Percentiles rank a stretch among this genome's conserved stretches.
Conservation (phyloP, 64 coral and sea anemone genomes). For the Montipora capricornis region DNA sequence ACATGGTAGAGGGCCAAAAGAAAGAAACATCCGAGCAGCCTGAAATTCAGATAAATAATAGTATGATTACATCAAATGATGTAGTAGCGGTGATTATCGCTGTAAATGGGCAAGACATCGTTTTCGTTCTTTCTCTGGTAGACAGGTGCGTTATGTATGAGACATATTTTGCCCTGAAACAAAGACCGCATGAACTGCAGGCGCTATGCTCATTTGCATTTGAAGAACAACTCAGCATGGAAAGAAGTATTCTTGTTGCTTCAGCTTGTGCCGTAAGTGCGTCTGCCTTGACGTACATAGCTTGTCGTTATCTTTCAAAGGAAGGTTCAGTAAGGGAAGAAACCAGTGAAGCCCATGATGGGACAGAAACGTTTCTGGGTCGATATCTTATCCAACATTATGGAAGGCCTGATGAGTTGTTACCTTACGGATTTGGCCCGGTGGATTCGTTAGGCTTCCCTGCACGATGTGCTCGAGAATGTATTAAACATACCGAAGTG, state of each 20-base stretch:
- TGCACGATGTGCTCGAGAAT: slow-evolving; percentile 39
- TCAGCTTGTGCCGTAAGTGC: slow-evolving; percentile 31
- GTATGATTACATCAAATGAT: too few relatives aligned
- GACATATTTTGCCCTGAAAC: too few relatives aligned
- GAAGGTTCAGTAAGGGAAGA: neutral
- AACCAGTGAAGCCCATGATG: slow-evolving; percentile 26
- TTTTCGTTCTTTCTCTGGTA: too few relatives aligned
- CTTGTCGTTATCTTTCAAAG: slow-evolving; percentile 31
- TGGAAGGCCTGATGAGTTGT: slow-evolving; percentile 54
- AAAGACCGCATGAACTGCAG: too few relatives aligned
- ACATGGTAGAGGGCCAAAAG: too few relatives aligned
- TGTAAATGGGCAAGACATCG: too few relatives aligned
- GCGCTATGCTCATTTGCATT: too few relatives aligned
- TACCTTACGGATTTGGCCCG: slow-evolving; percentile 58
- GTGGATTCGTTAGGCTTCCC: slow-evolving; percentile 47
- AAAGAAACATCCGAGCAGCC: too few relatives aligned
- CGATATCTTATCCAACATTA: slow-evolving; percentile 57
- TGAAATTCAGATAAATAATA: too few relatives aligned
- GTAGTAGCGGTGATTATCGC: too few relatives aligned
- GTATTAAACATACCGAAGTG: slow-evolving; percentile 55
- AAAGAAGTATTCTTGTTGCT: slow-evolving; percentile 9
- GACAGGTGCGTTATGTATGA: too few relatives aligned
- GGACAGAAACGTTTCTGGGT: slow-evolving; percentile 46
- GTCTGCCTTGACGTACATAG: slow-evolving; percentile 27
- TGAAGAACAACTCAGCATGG: neutral